Conservation (phyloP, 2,797 vertebrate genomes). For the Aselliscus stoliczkanus region DNA sequence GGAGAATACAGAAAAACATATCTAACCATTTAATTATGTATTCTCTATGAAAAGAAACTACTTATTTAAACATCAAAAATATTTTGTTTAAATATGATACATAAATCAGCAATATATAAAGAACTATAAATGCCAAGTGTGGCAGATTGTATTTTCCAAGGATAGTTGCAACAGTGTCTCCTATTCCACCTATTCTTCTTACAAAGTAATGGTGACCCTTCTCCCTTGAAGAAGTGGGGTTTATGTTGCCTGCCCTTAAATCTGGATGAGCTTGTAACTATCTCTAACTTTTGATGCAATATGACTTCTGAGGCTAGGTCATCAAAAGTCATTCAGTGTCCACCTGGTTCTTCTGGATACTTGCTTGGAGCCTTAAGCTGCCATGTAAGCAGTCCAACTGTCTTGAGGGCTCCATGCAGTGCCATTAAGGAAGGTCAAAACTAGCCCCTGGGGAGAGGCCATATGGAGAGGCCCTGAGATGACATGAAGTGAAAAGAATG, state of each 20-base stretch:
- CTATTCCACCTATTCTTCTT: neutral
- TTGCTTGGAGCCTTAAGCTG: neutral
- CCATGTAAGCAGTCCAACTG: neutral
- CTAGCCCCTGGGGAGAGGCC: neutral
- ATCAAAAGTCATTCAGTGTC: neutral
- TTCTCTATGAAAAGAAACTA: conserved; percentile 15
- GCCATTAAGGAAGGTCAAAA: neutral
- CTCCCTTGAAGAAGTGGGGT: neutral
- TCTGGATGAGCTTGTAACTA: neutral
- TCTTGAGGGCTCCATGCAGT: neutral
- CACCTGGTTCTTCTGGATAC: neutral
- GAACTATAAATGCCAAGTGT: neutral
- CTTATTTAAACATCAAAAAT: neutral
- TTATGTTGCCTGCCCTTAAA: neutral
- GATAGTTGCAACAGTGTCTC: neutral
- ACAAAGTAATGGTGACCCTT: neutral
- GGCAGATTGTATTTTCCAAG: neutral
- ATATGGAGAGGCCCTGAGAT: neutral
- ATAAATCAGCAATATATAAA: neutral
- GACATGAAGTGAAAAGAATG: neutral
- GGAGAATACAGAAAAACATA: neutral
- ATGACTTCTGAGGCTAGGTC: neutral
- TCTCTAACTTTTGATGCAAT: neutral
- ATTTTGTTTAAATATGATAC: neutral
- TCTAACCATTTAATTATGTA: neutral